phyloP scores from a whole-genome alignment of 2,113 vertebrate genomes.

The Todiramphus chloris region DNA sequence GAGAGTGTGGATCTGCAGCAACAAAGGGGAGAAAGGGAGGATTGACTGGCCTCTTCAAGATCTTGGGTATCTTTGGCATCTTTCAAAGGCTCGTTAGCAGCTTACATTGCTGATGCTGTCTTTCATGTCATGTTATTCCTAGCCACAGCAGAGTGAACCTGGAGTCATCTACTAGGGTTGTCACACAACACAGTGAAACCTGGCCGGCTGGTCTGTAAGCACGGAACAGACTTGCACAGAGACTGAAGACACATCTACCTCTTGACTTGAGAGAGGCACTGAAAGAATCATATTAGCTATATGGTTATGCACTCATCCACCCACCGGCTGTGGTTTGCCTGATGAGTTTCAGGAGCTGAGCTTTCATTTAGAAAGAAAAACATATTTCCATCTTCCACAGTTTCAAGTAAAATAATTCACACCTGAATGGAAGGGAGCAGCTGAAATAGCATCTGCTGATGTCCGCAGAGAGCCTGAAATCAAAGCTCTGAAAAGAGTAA shows the following conservation, averaged over 20 bases:
- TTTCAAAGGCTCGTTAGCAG: neutral
- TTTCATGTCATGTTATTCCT: neutral
- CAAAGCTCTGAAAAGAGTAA: neutral
- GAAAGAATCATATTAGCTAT: neutral
- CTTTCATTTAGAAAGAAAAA: neutral
- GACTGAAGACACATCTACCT: rapidly evolving
- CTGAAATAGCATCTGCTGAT: neutral
- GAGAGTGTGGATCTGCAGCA: neutral
- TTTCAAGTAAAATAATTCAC: neutral
- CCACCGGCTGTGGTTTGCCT: neutral
- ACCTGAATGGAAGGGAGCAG: neutral
- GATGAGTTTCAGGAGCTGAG: neutral
- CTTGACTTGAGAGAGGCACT: neutral
- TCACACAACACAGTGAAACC: neutral
- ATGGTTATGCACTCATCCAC: neutral
- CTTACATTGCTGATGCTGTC: neutral
- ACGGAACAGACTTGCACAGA: neutral
- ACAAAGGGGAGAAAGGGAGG: neutral
- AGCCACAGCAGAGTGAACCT: neutral
- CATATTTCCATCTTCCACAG: neutral
- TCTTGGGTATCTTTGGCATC: neutral
- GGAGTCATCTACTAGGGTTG: neutral
- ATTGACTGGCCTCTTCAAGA: neutral
- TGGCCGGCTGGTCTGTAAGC: neutral
- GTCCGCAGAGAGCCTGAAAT: neutral